Conservation (phyloP, 1,140 invertebrate genomes). For the Saccostrea echinata region DNA sequence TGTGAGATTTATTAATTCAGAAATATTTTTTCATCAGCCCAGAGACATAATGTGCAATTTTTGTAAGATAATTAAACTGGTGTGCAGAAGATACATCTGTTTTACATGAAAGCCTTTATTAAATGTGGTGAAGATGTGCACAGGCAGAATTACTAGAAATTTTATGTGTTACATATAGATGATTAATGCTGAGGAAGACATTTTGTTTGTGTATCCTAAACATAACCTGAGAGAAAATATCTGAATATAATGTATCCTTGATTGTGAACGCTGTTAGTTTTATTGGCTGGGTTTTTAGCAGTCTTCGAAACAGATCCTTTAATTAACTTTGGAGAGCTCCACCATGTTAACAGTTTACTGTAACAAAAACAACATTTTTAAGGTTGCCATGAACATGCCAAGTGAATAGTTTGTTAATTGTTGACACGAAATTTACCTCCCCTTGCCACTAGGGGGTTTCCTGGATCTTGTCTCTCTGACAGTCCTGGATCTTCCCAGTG, state of each 20-base stretch:
- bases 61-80: conserved; percentile 19
- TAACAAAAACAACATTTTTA: conserved; percentile 35
- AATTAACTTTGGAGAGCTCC: conserved; percentile 14
- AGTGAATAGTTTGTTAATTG: conserved; percentile 35
- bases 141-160: neutral
- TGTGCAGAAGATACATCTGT: conserved; percentile 26
- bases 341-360: conserved; percentile 25
- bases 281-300: conserved; percentile 3
- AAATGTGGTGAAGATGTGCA: conserved; percentile 34
- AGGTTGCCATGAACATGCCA: conserved; percentile 33
- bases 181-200: conserved; percentile 24
- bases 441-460: conserved; percentile 14
- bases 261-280: conserved; percentile 4
- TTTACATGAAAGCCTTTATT: conserved; percentile 19
- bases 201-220: conserved; percentile 6
- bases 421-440: conserved; percentile 31
- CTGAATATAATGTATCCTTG: conserved; percentile 22
- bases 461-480: conserved; percentile 35
- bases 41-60: conserved; percentile 22
- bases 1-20: conserved; percentile 24
- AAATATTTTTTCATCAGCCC: conserved; percentile 16
- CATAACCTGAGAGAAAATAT: conserved; percentile 15
- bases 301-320: conserved; percentile 23
- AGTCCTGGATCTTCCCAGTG: conserved; percentile 22
- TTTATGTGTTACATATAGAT: conserved; percentile 30